These are phyloP conservation scores for Galago senegalensis DNA, from an alignment of 2,797 vertebrate species.

Conservation along the genomic window DNA sequence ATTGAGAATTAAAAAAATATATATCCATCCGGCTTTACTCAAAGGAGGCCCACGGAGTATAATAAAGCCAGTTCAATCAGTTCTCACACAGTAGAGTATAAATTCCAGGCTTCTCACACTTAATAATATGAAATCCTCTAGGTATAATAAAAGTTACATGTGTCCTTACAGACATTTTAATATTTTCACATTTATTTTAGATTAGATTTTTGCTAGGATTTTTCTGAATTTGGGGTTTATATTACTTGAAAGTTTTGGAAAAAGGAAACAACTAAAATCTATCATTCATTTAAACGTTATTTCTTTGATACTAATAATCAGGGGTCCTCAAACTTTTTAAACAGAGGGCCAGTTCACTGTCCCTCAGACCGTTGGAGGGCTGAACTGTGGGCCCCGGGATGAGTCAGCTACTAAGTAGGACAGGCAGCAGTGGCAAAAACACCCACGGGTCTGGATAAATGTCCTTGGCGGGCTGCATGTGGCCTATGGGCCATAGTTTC, in stretches of 20 bases:
- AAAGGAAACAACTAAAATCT: neutral
- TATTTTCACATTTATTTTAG: neutral
- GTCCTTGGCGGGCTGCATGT: too few relatives aligned
- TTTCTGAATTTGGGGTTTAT: constrained; percentile 6
- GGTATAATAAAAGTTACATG: neutral
- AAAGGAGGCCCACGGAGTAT: neutral
- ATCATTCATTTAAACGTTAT: neutral
- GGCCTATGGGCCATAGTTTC: too few relatives aligned
- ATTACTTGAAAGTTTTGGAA: neutral
- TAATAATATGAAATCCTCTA: neutral
- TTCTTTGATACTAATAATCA: neutral
- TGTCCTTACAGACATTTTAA: neutral
- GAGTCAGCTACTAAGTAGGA: too few relatives aligned
- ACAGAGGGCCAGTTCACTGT: too few relatives aligned
- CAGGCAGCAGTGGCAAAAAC: too few relatives aligned
- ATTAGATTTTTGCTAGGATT: neutral
- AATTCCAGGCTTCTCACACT: neutral
- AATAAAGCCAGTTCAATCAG: neutral
- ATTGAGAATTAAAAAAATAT: neutral
- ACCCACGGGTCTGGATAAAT: too few relatives aligned
- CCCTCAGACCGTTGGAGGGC: too few relatives aligned
- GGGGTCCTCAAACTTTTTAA: too few relatives aligned
- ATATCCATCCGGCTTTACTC: neutral
- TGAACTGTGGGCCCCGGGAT: too few relatives aligned
- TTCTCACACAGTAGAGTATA: neutral